Evolutionary conservation across 2,888 invertebrate genomes (phyloP), one percentile per base, ranked within the genome.

Genomic region (Platerodrilus igneus): DNA sequence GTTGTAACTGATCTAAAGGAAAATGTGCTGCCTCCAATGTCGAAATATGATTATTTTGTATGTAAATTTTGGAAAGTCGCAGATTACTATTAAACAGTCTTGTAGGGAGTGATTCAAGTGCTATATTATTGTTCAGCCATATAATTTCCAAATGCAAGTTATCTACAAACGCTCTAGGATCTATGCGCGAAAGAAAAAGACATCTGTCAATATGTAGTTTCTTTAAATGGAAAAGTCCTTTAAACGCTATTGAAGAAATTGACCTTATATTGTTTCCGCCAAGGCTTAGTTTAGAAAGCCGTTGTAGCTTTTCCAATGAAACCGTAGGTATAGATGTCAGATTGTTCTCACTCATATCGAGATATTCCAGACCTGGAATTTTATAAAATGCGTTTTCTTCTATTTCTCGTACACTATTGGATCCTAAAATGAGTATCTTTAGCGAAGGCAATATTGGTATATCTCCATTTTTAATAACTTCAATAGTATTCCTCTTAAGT

Each of bases 71-170:
- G 26, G 79, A 78, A 45, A 90, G 68, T 57, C 84, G 82, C 5
- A 86, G 83, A 59, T 90, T 88, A 19, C 86, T 86, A 62, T 89
- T 85, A 57, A 93, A 88, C 38, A 91, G 71, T 61, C 86, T 78
- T 37, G 83, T 78, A n/a, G 91, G 88, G 43, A 93, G 73, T 55
- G 78, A 78, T 34, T 73, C 72, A 33, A 92, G 74, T 55, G 77
- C 77, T 7, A 81, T 75, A 64, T 90, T 90, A 60, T 83, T 81
- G 63, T 86, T 84, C 70, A 90, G 72, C 66, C 81, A 78, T 52
- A 89, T 78, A 48, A 78, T 77, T 62, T 89, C 86, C 51, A 89
- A 70, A 60, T 86, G 83, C 18, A 88, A 84, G 66, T 89, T 89
- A 70, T 89, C 88, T 43, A 85, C 84, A 63, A 89, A 88, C 34